A percentile compares a stretch with the other conserved stretches of the same genome.
phyloP scores from a whole-genome alignment of 2,113 vertebrate genomes.

The Dromaius novaehollandiae region DNA sequence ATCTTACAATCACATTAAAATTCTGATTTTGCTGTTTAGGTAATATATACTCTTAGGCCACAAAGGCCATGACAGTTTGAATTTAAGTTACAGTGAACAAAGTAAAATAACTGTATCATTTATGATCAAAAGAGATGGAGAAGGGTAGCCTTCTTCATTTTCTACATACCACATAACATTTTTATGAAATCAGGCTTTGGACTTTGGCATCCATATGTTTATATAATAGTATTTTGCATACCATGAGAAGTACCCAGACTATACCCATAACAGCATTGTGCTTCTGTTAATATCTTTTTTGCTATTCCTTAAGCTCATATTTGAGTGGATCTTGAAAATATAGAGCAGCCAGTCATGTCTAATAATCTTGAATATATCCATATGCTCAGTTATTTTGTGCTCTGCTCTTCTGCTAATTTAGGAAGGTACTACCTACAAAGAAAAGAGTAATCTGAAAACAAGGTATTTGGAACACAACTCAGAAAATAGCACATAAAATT shows the following conservation, averaged over 20 bases:
- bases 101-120: not conserved
- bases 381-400: not conserved
- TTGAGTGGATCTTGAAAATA: not conserved
- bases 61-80: not conserved
- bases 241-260: not conserved
- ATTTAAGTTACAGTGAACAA: not conserved
- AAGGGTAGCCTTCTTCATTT: not conserved
- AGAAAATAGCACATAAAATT: conserved; percentile 11
- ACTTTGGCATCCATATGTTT: not conserved
- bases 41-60: not conserved
- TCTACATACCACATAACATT: not conserved
- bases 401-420: not conserved
- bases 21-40: not conserved
- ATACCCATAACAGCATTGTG: not conserved
- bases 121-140: not conserved
- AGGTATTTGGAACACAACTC: not conserved
- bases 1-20: not conserved
- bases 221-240: not conserved
- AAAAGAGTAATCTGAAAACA: conserved; percentile 1
- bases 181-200: not conserved
- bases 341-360: conserved; percentile 17
- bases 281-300: not conserved
- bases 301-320: not conserved
- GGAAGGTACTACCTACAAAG: not conserved
- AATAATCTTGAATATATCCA: conserved; percentile 39